Percentiles rank a stretch among this genome's conserved stretches.
Conservation (phyloP, 2,113 vertebrate species). For the Mormyrus lacerda region DNA sequence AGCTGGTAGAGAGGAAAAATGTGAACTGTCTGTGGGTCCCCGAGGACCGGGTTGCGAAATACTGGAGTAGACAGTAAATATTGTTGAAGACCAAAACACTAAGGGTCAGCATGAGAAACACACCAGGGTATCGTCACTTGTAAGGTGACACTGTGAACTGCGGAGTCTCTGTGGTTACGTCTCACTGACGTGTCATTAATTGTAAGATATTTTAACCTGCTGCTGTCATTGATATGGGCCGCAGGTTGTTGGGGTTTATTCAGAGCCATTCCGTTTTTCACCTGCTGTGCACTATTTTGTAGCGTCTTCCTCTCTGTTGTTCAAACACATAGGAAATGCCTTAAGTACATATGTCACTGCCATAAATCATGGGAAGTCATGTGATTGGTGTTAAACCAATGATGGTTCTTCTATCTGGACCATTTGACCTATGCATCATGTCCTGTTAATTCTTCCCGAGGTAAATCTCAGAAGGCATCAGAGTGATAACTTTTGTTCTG, state of each 20-base stretch:
- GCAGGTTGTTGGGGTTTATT: background rate
- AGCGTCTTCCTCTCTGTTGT: background rate
- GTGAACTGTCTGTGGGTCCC: background rate
- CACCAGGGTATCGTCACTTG: background rate
- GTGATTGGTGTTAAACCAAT: background rate
- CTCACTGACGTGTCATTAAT: background rate
- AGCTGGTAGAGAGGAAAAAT: background rate
- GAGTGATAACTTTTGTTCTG: background rate
- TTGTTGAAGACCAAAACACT: background rate
- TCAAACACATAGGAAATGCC: background rate
- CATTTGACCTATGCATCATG: background rate
- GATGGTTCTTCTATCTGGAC: background rate
- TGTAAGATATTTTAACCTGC: background rate
- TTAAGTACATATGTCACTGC: background rate
- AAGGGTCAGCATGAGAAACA: background rate
- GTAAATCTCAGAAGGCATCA: background rate
- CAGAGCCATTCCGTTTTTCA: background rate
- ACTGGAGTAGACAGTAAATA: background rate
- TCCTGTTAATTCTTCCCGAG: background rate
- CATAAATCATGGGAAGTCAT: background rate
- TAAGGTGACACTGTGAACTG: background rate
- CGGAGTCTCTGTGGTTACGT: background rate
- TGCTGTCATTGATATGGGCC: background rate
- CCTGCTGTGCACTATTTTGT: background rate
- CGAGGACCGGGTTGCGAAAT: background rate